Percentiles rank a stretch among this genome's conserved stretches.
Evolutionary conservation across 2,888 invertebrate genomes (phyloP).

Genomic region (Oegoconia quadripuncta): DNA sequence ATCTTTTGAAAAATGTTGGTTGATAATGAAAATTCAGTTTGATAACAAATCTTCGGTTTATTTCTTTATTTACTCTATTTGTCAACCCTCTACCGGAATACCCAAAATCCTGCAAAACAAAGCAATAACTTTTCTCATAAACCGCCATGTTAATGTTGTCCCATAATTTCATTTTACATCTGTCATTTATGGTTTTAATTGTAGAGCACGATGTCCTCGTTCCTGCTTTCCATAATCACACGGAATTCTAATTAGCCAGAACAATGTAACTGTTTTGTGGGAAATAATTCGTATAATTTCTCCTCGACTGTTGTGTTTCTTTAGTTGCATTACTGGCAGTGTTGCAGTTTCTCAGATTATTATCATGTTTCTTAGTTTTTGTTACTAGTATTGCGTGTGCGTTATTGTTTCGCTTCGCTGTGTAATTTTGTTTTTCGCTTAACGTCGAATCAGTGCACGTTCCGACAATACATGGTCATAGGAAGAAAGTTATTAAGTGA

Average conservation of each 20-base stretch:
- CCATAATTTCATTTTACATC: background rate
- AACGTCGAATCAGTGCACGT: no score
- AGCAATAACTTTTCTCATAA: no score
- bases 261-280: constrained; percentile 6
- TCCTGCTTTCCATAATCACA: constrained; percentile 1
- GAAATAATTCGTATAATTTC: constrained; percentile 4
- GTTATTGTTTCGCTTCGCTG: background rate
- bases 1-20: no score
- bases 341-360: constrained; percentile 1
- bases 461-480: no score
- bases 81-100: no score
- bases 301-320: background rate
- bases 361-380: constrained; percentile 1
- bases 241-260: constrained; percentile 3
- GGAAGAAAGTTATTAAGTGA: no score
- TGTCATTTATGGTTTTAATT: background rate
- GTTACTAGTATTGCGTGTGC: background rate
- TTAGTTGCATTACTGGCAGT: no score
- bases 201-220: background rate
- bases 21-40: no score
- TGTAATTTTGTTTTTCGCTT: background rate
- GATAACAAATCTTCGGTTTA: no score
- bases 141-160: background rate
- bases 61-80: no score
- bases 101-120: no score